Conservation (phyloP, 2,113 vertebrate species). For the Ameiurus melas region DNA sequence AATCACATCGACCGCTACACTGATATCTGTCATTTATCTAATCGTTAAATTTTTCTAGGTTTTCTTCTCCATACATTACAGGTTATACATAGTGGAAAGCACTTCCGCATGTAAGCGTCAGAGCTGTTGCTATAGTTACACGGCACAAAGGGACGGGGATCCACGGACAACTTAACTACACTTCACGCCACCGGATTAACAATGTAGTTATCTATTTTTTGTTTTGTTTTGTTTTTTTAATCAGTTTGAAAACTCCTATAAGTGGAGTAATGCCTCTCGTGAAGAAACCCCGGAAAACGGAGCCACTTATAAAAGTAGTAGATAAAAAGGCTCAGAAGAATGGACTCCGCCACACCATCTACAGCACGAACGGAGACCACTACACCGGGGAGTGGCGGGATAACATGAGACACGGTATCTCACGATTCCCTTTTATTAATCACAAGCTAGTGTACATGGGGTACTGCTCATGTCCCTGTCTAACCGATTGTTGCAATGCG, state of each 20-base stretch:
- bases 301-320: constrained; percentile 69
- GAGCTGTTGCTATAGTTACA: constrained; percentile 16
- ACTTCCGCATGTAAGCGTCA: not conserved
- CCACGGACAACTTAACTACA: not conserved
- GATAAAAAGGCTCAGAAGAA: constrained; percentile 81
- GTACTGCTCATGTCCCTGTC: not conserved
- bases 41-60: not conserved
- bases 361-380: constrained; percentile 74
- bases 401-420: constrained; percentile 84
- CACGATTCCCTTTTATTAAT: not conserved
- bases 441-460: no score
- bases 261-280: constrained; percentile 72
- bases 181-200: not conserved
- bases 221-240: not conserved
- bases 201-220: no score
- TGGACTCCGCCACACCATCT: constrained; percentile 76
- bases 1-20: not conserved
- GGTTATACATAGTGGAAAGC: not conserved
- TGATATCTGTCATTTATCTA: not conserved
- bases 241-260: not conserved
- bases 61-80: no score
- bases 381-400: constrained; percentile 88
- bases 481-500: not conserved
- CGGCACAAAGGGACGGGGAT: no score
- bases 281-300: constrained; percentile 59